A percentile compares a stretch with the other conserved stretches of the same genome.
Conservation (phyloP, 2,113 vertebrate species). For the Synodontis membranacea region DNA sequence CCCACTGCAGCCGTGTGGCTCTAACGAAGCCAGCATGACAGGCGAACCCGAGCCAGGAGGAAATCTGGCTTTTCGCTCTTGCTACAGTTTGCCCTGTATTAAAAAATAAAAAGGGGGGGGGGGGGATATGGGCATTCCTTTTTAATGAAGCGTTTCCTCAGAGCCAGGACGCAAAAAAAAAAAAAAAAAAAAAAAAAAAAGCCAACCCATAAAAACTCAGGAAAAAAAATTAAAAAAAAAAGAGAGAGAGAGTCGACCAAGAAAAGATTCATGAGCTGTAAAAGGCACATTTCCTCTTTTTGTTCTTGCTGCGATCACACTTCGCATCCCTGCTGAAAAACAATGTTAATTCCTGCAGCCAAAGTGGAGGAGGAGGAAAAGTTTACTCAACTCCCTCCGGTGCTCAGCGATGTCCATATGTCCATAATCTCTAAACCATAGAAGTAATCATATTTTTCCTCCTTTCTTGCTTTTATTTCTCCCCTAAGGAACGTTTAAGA, state of each 20-base stretch:
- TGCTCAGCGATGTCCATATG: constrained; percentile 51
- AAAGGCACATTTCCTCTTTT: constrained; percentile 68
- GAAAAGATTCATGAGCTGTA: constrained; percentile 59
- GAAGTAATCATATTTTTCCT: constrained; percentile 56
- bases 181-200: constrained; percentile 42
- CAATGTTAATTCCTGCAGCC: constrained; percentile 61
- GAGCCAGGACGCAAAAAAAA: constrained; percentile 46
- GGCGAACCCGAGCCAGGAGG: constrained; percentile 45
- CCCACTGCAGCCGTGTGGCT: constrained; percentile 18
- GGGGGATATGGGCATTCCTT: constrained; percentile 56
- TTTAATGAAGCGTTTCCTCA: constrained; percentile 65
- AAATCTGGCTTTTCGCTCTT: constrained; percentile 60
- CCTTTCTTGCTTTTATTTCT: constrained; percentile 42
- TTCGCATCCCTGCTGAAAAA: constrained; percentile 65
- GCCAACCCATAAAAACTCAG: constrained; percentile 60
- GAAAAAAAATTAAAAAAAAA: too few species aligned
- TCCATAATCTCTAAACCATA: constrained; percentile 65
- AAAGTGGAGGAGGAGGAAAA: constrained; percentile 58
- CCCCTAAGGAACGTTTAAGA: constrained; percentile 51
- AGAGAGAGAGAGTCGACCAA: constrained; percentile 51
- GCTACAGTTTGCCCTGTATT: constrained; percentile 51
- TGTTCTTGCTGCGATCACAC: constrained; percentile 61
- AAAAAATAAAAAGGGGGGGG: constrained; percentile 50
- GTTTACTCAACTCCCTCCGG: constrained; percentile 58
- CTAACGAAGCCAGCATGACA: constrained; percentile 57